Evolutionary conservation across 2,888 invertebrate genomes (phyloP).

Genomic region (Idaea biselata): DNA sequence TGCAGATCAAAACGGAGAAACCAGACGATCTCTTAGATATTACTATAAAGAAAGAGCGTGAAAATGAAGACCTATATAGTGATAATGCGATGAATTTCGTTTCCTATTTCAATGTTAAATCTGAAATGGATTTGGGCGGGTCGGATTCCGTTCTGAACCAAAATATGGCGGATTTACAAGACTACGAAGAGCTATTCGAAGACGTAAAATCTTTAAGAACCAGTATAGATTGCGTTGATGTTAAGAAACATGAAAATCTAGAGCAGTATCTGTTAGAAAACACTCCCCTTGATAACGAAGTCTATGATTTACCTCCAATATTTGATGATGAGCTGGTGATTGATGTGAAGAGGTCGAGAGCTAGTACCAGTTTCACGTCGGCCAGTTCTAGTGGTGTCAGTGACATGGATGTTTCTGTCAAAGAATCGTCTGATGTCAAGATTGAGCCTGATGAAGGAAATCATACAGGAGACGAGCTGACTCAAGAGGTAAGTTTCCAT

Average conservation of each 20-base stretch:
- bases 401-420: constrained; percentile 65
- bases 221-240: constrained; percentile 65
- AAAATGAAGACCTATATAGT: constrained; percentile 60
- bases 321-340: constrained; percentile 66
- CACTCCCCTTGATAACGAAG: constrained; percentile 64
- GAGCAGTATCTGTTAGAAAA: constrained; percentile 71
- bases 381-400: constrained; percentile 75
- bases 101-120: constrained; percentile 62
- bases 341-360: constrained; percentile 71
- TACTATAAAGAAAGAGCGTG: constrained; percentile 58
- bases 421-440: constrained; percentile 60
- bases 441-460: constrained; percentile 71
- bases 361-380: constrained; percentile 75
- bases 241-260: constrained; percentile 60
- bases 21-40: constrained; percentile 44
- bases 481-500: constrained; percentile 69
- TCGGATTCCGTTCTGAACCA: constrained; percentile 76
- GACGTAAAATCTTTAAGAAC: constrained; percentile 61
- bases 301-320: constrained; percentile 63
- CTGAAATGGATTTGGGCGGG: constrained; percentile 59
- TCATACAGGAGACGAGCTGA: constrained; percentile 73
- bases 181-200: constrained; percentile 70
- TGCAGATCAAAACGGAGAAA: constrained; percentile 68
- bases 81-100: constrained; percentile 74
- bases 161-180: constrained; percentile 80